Evolutionary conservation across 2,797 vertebrate species (phyloP).

Genomic region (Pseudochirops cupreus): DNA sequence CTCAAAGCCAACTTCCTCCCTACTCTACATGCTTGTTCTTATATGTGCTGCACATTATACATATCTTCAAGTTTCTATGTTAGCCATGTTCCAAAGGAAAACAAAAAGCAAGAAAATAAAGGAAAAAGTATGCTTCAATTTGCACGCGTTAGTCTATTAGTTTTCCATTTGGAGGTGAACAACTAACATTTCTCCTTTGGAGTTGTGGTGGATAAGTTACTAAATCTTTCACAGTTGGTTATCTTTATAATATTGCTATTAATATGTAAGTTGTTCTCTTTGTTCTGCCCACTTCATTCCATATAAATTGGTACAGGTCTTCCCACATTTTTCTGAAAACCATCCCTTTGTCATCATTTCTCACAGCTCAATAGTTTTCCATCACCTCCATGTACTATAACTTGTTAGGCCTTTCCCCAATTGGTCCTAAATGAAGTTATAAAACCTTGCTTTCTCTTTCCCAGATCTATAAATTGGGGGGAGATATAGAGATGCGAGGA

Average conservation of each 20-base stretch:
- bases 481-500: neutral
- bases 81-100: neutral
- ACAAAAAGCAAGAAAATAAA: neutral
- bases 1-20: no score
- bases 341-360: neutral
- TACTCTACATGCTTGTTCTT: neutral
- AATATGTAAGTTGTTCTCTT: neutral
- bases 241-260: neutral
- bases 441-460: neutral
- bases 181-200: neutral
- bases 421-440: neutral
- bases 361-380: neutral
- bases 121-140: neutral
- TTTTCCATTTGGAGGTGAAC: neutral
- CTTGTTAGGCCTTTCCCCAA: neutral
- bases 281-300: neutral
- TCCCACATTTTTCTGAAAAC: neutral
- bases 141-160: neutral
- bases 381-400: neutral
- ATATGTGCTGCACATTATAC: neutral
- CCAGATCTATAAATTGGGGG: neutral
- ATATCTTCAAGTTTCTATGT: neutral
- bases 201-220: neutral
- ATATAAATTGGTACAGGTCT: neutral
- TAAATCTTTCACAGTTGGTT: neutral